Percentiles rank a stretch among this genome's conserved stretches.
Conservation (phyloP, 2,113 vertebrate genomes). For the Phrynocephalus versicolor region DNA sequence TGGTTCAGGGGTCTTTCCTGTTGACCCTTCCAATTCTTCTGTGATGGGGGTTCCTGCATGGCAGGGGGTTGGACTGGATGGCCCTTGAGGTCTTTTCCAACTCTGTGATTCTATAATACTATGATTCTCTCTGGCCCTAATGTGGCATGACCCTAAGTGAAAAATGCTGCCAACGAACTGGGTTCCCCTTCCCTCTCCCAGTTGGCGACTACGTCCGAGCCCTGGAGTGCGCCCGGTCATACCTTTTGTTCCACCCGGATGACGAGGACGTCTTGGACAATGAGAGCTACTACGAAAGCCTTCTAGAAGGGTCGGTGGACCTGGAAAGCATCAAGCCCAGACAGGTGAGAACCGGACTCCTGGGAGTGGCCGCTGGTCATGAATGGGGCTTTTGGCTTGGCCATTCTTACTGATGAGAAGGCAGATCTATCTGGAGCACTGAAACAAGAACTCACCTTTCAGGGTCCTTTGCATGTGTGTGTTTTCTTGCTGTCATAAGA, state of each 20-base stretch:
- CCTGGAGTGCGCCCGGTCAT: slow-evolving; percentile 85
- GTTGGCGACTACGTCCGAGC: slow-evolving; percentile 82
- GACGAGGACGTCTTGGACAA: slow-evolving; percentile 91
- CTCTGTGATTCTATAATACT: too few relatives aligned
- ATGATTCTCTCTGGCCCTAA: neutral
- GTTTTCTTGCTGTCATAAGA: too few relatives aligned
- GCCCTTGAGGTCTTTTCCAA: too few relatives aligned
- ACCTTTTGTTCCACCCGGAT: slow-evolving; percentile 87
- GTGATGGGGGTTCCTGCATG: too few relatives aligned
- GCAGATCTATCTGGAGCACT: too few relatives aligned
- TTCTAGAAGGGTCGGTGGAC: slow-evolving; percentile 74
- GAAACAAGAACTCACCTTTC: neutral
- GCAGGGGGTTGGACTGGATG: too few relatives aligned
- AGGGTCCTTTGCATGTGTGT: too few relatives aligned
- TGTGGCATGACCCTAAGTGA: too few relatives aligned
- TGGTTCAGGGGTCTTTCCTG: neutral
- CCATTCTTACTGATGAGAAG: too few relatives aligned
- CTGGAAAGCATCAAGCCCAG: slow-evolving; percentile 75
- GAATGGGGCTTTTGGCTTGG: neutral
- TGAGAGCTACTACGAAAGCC: slow-evolving; percentile 79
- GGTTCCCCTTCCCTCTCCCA: slow-evolving; percentile 56
- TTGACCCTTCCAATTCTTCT: neutral
- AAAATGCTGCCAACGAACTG: neutral
- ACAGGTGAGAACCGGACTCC: slow-evolving; percentile 66
- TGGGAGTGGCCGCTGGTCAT: neutral